Evolutionary conservation across 1,140 invertebrate species (phyloP), one percentile per base, ranked within the genome.

Genomic region (Phocides pigmalion): DNA sequence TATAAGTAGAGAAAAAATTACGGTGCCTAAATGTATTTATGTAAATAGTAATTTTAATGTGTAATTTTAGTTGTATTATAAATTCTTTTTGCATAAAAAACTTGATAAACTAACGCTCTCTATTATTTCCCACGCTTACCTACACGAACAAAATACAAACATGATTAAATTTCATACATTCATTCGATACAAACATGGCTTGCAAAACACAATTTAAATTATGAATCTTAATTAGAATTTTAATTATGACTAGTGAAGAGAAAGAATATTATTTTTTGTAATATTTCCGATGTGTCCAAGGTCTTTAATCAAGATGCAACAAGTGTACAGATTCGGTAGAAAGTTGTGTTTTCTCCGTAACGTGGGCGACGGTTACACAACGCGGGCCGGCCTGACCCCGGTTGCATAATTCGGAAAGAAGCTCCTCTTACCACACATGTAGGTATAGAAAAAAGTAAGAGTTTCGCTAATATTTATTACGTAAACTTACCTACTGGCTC

Each of bases 21-120:
- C 89, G 89, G 89, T 91, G 89, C 89, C 89, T 91, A 90, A 91
- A 91, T 91, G 89, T 91, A 91, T 91, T 91, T 91, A 91, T 91
- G 89, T 91, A 91, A 91, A 91, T 90, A 91, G 89, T 91, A 90
- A 91, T 90, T 91, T 91, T 91, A 91, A 91, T 87, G 79, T 82
- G 69, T 89, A 90, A 90, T 87, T 84, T 66, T 91, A 91, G 89
- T 83, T 89, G 85, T 89, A 89, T 83, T 76, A 89, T 91, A 89
- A 89, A 81, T 81, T 86, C 76, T 84, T 88, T 90, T 91, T 91
- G 89, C 89, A 91, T 91, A 91, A 91, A 90, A 91, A 82, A 76
- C 77, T 75, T 75, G 81, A 85, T 87, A 87, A 89, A 90, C 76
- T 68, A 86, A 79, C 41, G 62, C 32, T 72, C 70, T 77, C 61